phyloP scores from a whole-genome alignment of 2,113 vertebrate species.

The Limnothrissa miodon region DNA sequence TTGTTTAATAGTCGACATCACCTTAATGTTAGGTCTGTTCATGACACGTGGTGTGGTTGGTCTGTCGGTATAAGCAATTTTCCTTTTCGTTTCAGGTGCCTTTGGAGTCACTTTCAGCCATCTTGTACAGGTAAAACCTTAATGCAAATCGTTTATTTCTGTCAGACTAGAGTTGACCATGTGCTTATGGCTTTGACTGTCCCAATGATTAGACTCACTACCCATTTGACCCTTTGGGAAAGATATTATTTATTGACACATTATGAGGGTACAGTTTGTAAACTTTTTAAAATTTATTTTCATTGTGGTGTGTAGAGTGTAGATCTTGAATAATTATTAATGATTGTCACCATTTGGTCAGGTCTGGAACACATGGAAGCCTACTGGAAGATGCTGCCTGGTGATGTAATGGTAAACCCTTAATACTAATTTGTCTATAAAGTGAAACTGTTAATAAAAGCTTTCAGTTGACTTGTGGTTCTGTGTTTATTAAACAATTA shows the following conservation, averaged over 20 bases:
- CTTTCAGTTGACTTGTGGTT: not conserved
- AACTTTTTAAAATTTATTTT: not conserved
- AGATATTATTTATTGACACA: constrained; percentile 50
- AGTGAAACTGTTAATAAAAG: not conserved
- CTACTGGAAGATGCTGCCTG: not conserved
- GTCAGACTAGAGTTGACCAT: not conserved
- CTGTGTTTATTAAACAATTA: not conserved
- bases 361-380: not conserved
- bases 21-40: too few relatives aligned
- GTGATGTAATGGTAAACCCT: not conserved
- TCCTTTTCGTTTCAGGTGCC: not conserved
- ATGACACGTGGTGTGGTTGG: not conserved
- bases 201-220: constrained; percentile 78
- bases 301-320: not conserved
- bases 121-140: not conserved
- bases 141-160: not conserved
- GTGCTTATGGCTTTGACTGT: constrained; percentile 35
- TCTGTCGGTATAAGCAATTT: not conserved
- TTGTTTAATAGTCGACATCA: too few relatives aligned
- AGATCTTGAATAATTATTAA: not conserved
- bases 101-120: not conserved
- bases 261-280: constrained; percentile 60
- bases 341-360: not conserved
- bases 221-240: constrained; percentile 73
- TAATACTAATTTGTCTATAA: not conserved